Conservation (phyloP, 1,140 invertebrate genomes). For the Camponotus pennsylvanicus region DNA sequence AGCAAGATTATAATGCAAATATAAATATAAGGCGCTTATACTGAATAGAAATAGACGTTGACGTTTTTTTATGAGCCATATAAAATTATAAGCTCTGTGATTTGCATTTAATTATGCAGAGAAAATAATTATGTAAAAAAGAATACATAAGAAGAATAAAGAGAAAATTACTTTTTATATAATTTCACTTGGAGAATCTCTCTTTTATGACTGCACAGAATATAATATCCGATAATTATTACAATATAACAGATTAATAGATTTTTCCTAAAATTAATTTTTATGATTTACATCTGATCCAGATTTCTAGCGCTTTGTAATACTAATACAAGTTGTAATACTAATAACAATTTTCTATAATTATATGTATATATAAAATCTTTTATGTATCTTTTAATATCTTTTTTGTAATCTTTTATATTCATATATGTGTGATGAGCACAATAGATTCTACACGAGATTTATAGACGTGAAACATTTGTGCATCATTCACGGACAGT, state of each 20-base stretch:
- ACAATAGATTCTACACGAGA: not conserved
- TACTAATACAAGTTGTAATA: not conserved
- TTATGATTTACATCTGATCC: not conserved
- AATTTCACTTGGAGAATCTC: not conserved
- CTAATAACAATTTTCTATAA: not conserved
- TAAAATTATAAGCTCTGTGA: not conserved
- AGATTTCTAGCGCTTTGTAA: not conserved
- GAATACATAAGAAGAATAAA: not conserved
- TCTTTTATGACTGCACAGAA: not conserved
- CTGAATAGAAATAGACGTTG: not conserved
- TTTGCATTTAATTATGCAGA: conserved; percentile 18
- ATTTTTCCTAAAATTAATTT: not conserved
- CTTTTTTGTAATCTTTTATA: not conserved
- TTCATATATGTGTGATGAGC: not conserved
- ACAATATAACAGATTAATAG: not conserved
- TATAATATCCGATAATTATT: not conserved
- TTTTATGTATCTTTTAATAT: too few species aligned
- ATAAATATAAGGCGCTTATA: not conserved
- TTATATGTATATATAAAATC: too few species aligned
- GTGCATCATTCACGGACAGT: not conserved
- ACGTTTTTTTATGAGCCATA: not conserved
- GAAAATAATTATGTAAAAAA: not conserved
- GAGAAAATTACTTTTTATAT: not conserved
- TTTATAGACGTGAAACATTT: not conserved
- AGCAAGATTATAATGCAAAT: not conserved